A percentile compares a stretch with the other conserved stretches of the same genome.
These are phyloP conservation scores for Scortum barcoo DNA, from an alignment of 2,113 vertebrate species.

Conservation along the genomic window DNA sequence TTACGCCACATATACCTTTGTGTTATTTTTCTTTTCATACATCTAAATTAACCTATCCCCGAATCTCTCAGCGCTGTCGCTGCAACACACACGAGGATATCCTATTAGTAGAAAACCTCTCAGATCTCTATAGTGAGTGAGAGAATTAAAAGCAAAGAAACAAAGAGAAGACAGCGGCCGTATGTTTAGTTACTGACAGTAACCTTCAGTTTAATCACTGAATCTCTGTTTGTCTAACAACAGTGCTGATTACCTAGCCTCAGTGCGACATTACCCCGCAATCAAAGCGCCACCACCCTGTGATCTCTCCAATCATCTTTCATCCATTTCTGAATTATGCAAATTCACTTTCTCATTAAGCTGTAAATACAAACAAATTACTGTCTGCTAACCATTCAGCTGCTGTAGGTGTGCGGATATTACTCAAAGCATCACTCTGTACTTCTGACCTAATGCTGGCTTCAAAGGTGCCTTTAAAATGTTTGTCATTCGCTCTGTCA, in stretches of 20 bases:
- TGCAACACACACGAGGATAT: background rate
- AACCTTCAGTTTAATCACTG: constrained; percentile 49
- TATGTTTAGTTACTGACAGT: constrained; percentile 12
- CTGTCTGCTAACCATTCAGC: background rate
- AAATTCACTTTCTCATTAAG: constrained; percentile 50
- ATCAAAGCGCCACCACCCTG: constrained; percentile 42
- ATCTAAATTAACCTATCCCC: background rate
- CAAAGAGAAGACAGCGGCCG: background rate
- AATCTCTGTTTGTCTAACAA: constrained; percentile 31
- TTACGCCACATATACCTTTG: background rate
- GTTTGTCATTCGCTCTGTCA: background rate
- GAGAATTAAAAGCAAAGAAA: background rate
- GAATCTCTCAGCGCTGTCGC: background rate
- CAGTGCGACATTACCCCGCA: constrained; percentile 34
- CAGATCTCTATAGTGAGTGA: background rate
- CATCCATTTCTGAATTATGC: constrained; percentile 54
- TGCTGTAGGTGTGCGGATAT: background rate
- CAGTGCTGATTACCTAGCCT: constrained; percentile 42
- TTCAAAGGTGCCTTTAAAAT: constrained; percentile 10
- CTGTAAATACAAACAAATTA: constrained; percentile 51
- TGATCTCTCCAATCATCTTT: constrained; percentile 58
- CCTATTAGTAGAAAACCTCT: background rate
- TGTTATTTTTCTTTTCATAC: background rate
- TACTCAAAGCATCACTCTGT: background rate
- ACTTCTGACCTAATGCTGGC: background rate